phyloP scores from a whole-genome alignment of 2,797 vertebrate species.

The Bryconaethiops microstoma region DNA sequence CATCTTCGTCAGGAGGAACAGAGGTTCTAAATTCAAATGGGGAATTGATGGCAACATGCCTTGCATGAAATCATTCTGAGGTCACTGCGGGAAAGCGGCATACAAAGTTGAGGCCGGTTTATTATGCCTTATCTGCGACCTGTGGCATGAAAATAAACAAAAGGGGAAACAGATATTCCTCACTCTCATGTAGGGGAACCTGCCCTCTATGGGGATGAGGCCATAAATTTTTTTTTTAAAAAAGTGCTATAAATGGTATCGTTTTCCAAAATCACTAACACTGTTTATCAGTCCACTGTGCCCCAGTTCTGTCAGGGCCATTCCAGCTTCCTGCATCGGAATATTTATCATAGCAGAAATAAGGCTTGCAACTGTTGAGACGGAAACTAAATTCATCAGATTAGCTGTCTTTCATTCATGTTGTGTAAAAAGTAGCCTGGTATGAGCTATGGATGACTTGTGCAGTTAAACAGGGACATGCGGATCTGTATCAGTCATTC shows the following conservation, averaged over 20 bases:
- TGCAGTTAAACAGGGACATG: slow-evolving; percentile 9
- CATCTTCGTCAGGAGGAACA: background rate
- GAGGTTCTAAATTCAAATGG: background rate
- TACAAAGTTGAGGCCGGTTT: background rate
- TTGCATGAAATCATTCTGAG: background rate
- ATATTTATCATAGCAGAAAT: slow-evolving; percentile 60
- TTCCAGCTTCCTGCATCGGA: slow-evolving; percentile 62
- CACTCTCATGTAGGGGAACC: background rate
- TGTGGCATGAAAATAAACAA: background rate
- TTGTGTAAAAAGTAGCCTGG: slow-evolving; percentile 6
- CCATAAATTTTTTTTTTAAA: background rate
- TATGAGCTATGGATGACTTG: background rate
- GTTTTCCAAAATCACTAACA: slow-evolving; percentile 26
- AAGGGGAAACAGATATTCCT: background rate
- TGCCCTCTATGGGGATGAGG: background rate
- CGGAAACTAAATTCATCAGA: background rate
- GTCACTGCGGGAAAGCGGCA: background rate
- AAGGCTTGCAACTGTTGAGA: background rate
- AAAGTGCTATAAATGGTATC: background rate
- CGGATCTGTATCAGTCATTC: background rate
- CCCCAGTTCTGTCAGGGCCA: slow-evolving; percentile 69
- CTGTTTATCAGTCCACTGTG: slow-evolving; percentile 66
- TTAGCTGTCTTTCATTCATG: background rate
- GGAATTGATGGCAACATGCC: background rate
- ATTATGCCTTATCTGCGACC: slow-evolving; percentile 12